Base-by-base conservation (phyloP, 2,888 invertebrate genomes). In the Microchrysa polita region DNA sequence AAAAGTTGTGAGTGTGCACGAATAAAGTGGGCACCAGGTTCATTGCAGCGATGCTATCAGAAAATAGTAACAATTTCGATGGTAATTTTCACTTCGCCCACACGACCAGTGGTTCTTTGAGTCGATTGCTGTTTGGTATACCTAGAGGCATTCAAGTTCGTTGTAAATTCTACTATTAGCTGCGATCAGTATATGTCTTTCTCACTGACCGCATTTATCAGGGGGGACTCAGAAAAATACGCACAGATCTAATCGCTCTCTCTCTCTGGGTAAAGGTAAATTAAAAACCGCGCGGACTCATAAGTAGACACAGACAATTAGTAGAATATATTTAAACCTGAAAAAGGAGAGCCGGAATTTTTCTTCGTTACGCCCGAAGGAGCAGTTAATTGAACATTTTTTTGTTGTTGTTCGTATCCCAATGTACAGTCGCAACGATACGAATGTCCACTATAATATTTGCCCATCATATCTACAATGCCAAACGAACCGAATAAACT, bases 351-450 rank as follows among this genome's bases (percentile, higher is more conserved):
- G 16, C 12, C 12, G 48, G 5, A 34, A 10, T 7, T 12, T 12
- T 12, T 12, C 14, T 48, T n/a, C 48, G 48, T 48, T 48, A 4
- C 48, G 48, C 59, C 34, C 60, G 60, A 72, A 40, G 22, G 16
- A 60, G 59, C 60, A 72, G 60, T 59, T 60, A 72, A 72, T 72
- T 72, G 72, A 72, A 60, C 44, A 60, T 72, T 72, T 71, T 34
- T 34, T 34, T 34, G 4, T 34, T 7, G 2, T 7, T 34, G 4
- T 34, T 34, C 12, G n/a, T n/a, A n/a, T n/a, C n/a, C n/a, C n/a
- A n/a, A n/a, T n/a, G n/a, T n/a, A n/a, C n/a, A n/a, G n/a, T n/a
- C n/a, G n/a, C n/a, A n/a, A 55, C 48, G 27, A 7, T 34, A n/a
- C n/a, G 27, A 34, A 7, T 34, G 27, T 34, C 27, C 27, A 7